Conservation (phyloP, 2,888 invertebrate genomes). For the Drosophila tanythrix region DNA sequence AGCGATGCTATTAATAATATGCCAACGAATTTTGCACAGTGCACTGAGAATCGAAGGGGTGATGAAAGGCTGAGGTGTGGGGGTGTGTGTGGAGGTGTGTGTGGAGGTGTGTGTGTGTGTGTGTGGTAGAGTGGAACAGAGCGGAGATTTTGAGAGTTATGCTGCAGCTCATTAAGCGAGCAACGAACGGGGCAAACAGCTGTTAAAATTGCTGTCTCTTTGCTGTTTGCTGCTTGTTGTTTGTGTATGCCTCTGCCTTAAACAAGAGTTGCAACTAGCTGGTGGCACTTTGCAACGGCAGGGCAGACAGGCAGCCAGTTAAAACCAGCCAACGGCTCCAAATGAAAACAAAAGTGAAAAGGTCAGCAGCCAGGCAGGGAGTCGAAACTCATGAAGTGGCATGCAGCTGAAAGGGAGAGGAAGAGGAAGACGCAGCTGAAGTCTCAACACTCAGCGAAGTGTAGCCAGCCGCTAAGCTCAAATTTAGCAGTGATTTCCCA, state of each 20-base stretch:
- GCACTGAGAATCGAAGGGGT: conserved; percentile 20
- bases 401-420: conserved; percentile 8
- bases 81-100: not conserved
- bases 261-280: conserved; percentile 29
- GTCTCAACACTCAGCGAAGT: conserved; percentile 67
- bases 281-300: conserved; percentile 47
- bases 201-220: conserved; percentile 20
- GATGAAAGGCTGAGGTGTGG: no score
- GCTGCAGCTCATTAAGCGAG: conserved; percentile 73
- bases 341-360: conserved; percentile 79
- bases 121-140: conserved; percentile 20
- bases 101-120: not conserved
- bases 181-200: conserved; percentile 61
- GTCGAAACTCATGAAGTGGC: conserved; percentile 27
- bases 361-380: conserved; percentile 70
- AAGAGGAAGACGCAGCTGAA: conserved; percentile 19
- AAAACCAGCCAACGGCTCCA: conserved; percentile 39
- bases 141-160: conserved; percentile 50
- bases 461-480: conserved; percentile 70
- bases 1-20: conserved; percentile 64
- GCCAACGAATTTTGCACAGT: conserved; percentile 62
- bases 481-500: conserved; percentile 40
- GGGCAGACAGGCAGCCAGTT: conserved; percentile 48
- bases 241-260: conserved; percentile 2
- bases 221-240: conserved; percentile 1